Percentiles rank a stretch among this genome's conserved stretches.
phyloP scores from a whole-genome alignment of 2,797 vertebrate genomes.

The Perodicticus potto region DNA sequence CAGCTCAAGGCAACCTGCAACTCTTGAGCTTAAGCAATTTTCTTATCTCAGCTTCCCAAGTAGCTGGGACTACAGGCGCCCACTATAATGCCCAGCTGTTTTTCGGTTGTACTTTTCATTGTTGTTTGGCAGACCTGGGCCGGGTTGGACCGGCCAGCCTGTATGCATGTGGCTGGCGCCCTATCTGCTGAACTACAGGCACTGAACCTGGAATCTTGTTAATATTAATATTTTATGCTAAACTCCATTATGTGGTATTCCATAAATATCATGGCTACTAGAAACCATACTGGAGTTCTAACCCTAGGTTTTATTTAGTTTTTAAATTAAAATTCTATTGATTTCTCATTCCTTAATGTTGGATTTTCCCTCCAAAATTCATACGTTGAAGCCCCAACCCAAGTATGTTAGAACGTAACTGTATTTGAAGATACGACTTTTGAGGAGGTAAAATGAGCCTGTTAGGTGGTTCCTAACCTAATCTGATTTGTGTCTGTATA shows the following conservation, averaged over 20 bases:
- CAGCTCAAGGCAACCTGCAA: too few species aligned
- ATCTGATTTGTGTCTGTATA: not conserved
- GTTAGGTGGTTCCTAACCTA: not conserved
- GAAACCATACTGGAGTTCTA: not conserved
- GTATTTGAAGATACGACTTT: not conserved
- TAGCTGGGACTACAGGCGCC: too few species aligned
- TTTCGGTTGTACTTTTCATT: too few species aligned
- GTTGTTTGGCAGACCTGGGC: too few species aligned
- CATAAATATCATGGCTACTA: not conserved
- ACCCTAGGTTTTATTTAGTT: not conserved
- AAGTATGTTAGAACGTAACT: not conserved
- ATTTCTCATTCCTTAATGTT: not conserved
- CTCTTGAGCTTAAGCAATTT: too few species aligned
- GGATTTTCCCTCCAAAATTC: not conserved
- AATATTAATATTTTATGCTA: not conserved
- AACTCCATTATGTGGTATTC: not conserved
- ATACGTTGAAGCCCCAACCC: not conserved
- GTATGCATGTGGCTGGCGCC: too few species aligned
- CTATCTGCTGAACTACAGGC: too few species aligned
- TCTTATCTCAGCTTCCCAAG: too few species aligned
- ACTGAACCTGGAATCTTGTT: too few species aligned
- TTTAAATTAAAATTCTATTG: not conserved
- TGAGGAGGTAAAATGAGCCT: not conserved
- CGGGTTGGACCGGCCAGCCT: too few species aligned
- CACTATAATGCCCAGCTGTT: too few species aligned